Conservation (phyloP, 2,888 invertebrate species). For the Andrena marginata region DNA sequence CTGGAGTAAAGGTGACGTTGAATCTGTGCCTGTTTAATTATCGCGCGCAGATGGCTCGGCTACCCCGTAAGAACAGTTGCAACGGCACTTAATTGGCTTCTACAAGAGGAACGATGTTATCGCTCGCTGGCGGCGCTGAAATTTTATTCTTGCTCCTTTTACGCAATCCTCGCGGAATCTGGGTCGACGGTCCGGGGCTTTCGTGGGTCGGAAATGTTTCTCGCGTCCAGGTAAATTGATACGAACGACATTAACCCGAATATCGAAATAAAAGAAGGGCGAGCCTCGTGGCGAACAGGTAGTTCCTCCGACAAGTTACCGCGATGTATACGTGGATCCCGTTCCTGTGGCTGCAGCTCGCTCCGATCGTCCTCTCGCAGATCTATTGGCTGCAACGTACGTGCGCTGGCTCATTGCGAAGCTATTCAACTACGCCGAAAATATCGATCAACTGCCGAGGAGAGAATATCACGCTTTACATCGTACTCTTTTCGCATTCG, state of each 20-base stretch:
- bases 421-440: not conserved
- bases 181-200: constrained; percentile 45
- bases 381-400: constrained; percentile 26
- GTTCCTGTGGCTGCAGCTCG: constrained; percentile 45
- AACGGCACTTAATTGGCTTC: constrained; percentile 16
- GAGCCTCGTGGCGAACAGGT: constrained; percentile 36
- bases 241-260: constrained; percentile 65
- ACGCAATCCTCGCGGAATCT: constrained; percentile 56
- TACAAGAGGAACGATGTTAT: constrained; percentile 25
- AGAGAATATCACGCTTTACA: no score
- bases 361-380: constrained; percentile 35
- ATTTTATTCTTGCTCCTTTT: constrained; percentile 49
- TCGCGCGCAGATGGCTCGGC: no score
- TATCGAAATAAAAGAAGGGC: constrained; percentile 66
- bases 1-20: no score
- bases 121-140: constrained; percentile 31
- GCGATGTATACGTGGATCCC: constrained; percentile 47
- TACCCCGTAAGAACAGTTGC: no score
- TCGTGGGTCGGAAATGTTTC: constrained; percentile 59
- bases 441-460: no score
- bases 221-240: constrained; percentile 58
- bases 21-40: no score
- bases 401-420: constrained; percentile 24
- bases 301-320: constrained; percentile 49
- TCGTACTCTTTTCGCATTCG: no score